Percentiles rank a stretch among this genome's conserved stretches.
These are phyloP conservation scores for Strix aluco DNA, from an alignment of 2,113 vertebrate genomes.

Conservation along the genomic window DNA sequence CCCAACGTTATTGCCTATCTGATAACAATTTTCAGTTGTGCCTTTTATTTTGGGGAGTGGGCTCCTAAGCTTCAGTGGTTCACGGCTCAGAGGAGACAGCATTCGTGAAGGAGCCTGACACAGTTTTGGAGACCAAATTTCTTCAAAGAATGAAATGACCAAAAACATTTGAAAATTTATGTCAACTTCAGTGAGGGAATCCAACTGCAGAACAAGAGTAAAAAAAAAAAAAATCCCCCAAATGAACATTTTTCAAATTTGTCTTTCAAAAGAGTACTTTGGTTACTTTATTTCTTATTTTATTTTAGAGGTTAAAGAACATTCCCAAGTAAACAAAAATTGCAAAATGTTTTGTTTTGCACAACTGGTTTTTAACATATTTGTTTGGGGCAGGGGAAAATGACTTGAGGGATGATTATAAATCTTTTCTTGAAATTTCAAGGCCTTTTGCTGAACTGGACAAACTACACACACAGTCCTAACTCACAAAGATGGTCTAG, in stretches of 20 bases:
- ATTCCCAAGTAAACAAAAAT: not conserved
- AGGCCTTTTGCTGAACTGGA: not conserved
- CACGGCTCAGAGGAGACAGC: not conserved
- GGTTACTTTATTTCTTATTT: not conserved
- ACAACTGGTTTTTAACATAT: not conserved
- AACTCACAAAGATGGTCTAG: not conserved
- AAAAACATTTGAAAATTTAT: not conserved
- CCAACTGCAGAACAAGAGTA: not conserved
- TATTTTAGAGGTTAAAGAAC: not conserved
- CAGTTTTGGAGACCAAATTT: not conserved
- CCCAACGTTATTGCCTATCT: accelerated
- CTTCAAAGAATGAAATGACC: not conserved
- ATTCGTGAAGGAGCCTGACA: not conserved
- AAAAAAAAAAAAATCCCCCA: not conserved
- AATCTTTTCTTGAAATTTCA: not conserved
- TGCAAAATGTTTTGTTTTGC: not conserved
- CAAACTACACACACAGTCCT: not conserved
- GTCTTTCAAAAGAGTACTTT: not conserved
- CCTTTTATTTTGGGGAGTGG: not conserved
- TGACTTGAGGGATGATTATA: not conserved
- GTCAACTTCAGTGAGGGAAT: not conserved
- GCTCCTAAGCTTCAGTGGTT: not conserved
- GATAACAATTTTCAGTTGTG: not conserved
- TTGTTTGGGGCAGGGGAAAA: not conserved
- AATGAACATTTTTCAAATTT: not conserved